Conservation (phyloP, 1,140 invertebrate species). For the Heliothis subflexa region DNA sequence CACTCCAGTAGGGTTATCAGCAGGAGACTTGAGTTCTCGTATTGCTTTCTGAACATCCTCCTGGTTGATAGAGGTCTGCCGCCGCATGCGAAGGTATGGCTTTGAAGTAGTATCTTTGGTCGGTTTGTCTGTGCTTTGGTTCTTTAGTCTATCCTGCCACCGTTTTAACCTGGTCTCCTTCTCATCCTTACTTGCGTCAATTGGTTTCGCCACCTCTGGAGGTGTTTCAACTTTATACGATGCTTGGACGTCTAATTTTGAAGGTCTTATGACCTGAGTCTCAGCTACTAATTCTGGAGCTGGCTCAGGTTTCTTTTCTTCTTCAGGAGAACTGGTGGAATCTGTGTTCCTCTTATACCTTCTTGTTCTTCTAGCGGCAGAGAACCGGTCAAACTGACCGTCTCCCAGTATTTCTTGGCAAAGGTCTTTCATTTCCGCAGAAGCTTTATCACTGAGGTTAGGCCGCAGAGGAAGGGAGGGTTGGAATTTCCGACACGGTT, state of each 20-base stretch:
- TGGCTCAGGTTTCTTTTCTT: slow-evolving; percentile 85
- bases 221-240: slow-evolving; percentile 80
- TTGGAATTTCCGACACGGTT: slow-evolving; percentile 87
- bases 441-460: slow-evolving; percentile 73
- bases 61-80: slow-evolving; percentile 88
- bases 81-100: slow-evolving; percentile 78
- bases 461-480: slow-evolving; percentile 65
- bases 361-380: slow-evolving; percentile 92
- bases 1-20: slow-evolving; percentile 85
- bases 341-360: slow-evolving; percentile 92
- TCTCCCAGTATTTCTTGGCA: slow-evolving; percentile 87
- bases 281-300: slow-evolving; percentile 84
- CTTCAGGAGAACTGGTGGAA: slow-evolving; percentile 85
- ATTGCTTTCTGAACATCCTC: slow-evolving; percentile 89
- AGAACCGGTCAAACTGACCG: slow-evolving; percentile 94
- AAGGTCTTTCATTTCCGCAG: slow-evolving; percentile 78
- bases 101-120: slow-evolving; percentile 75
- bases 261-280: slow-evolving; percentile 85
- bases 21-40: slow-evolving; percentile 87
- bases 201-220: slow-evolving; percentile 70
- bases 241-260: slow-evolving; percentile 80
- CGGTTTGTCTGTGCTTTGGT: slow-evolving; percentile 77
- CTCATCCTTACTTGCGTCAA: slow-evolving; percentile 83
- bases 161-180: slow-evolving; percentile 88
- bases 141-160: slow-evolving; percentile 88